Base-by-base conservation (phyloP, 2,113 vertebrate genomes). In the Sialia sialis region DNA sequence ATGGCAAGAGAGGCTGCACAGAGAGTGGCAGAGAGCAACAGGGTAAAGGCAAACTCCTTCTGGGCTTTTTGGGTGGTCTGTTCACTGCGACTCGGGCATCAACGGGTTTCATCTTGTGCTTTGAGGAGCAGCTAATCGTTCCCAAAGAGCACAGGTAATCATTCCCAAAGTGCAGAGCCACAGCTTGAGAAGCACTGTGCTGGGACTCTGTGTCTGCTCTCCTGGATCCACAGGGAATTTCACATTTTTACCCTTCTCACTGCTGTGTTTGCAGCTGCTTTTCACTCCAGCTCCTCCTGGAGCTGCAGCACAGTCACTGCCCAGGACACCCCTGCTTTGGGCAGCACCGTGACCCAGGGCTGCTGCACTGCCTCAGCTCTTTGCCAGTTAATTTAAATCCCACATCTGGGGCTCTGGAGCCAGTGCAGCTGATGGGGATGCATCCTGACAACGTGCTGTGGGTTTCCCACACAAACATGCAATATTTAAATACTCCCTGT, bases 1-100 rank as follows among this genome's bases (percentile, higher is more conserved):
- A 99, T 99, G 98, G 99, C 99, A 22, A 98, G 99, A 59, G 99
- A 99, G 97, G 99, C 98, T 8, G 99, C 99, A 1, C 99, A 99
- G 74, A 98, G 99, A 64, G 98, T 99, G 90, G 98, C 98, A 0
- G 98, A 99, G 93, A 99, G 98, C 92, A 98, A 96, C 94, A 97
- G 98, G 98, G 99, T 99, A 97, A 97, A 62, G 51, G 41, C 15
- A 62, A 27, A 44, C 32, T 18, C 23, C 25, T 68, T 27, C n/a
- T 38, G 2, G 5, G 39, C 3, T 29, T 32, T n/a, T 39, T 39
- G 39, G 39, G 39, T 39, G 39, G 39, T 11, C 39, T 49, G 13
- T 17, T 56, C 29, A 0, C 11, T 75, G 38, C 25, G 17, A 1
- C 17, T 1, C 18, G 20, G 3, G 7, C 43, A 36, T 18, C 41